phyloP scores from a whole-genome alignment of 2,888 invertebrate species.

The Malacosoma neustria region DNA sequence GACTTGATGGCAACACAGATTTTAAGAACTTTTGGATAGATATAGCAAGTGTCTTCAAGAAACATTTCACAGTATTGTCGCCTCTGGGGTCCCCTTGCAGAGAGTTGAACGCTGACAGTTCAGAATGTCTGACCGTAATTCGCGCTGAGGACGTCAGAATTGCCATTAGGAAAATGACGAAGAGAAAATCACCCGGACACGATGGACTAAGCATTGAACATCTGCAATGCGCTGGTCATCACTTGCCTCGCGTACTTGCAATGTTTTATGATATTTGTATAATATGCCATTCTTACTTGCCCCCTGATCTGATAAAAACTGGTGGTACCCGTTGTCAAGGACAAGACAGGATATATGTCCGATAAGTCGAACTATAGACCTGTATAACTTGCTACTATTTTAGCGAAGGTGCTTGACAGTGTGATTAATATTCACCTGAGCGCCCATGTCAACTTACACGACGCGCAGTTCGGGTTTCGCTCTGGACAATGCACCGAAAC shows the following conservation, averaged over 20 bases:
- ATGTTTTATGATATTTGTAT: not conserved
- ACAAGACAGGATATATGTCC: not conserved
- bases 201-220: slow-evolving; percentile 1
- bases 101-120: not conserved
- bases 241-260: slow-evolving; percentile 1
- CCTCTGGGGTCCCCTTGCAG: not conserved
- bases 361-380: slow-evolving; percentile 3
- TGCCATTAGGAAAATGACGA: not conserved
- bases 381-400: slow-evolving; percentile 2
- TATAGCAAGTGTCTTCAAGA: not conserved
- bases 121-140: not conserved
- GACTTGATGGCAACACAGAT: not conserved
- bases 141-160: not conserved
- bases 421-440: slow-evolving; percentile 1
- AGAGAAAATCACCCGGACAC: slow-evolving; percentile 1
- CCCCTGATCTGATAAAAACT: slow-evolving; percentile 2
- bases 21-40: not conserved
- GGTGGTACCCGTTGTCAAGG: slow-evolving; percentile 1
- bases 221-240: not conserved
- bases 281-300: not conserved
- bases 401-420: slow-evolving; percentile 2
- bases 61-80: not conserved
- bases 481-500: slow-evolving; percentile 2
- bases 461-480: slow-evolving; percentile 3
- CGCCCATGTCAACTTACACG: slow-evolving; percentile 1